phyloP scores from a whole-genome alignment of 1,140 invertebrate species.

The Dinoponera quadriceps region DNA sequence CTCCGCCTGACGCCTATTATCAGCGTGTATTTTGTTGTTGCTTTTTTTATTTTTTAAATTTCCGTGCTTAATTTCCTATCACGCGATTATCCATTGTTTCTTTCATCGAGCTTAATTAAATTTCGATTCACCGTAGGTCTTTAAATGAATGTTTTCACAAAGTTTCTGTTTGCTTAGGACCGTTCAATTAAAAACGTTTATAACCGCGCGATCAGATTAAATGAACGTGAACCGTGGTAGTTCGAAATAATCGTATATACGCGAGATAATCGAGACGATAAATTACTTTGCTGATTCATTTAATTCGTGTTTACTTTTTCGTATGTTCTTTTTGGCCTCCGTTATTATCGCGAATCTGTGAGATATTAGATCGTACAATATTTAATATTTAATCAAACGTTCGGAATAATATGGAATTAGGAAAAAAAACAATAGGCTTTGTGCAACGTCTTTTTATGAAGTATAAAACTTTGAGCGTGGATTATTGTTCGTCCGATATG shows the following conservation, averaged over 20 bases:
- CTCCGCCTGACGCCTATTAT: slow-evolving; percentile 16
- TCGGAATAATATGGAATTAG: not conserved
- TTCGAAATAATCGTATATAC: slow-evolving; percentile 24
- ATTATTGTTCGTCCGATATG: not conserved
- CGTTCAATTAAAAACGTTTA: slow-evolving; percentile 56
- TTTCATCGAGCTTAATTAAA: slow-evolving; percentile 57
- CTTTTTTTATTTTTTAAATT: slow-evolving; percentile 36
- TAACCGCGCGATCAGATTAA: slow-evolving; percentile 27
- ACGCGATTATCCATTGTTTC: slow-evolving; percentile 15
- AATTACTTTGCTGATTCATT: not conserved
- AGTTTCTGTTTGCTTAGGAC: slow-evolving; percentile 34
- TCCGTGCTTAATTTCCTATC: slow-evolving; percentile 45
- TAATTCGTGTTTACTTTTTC: not conserved
- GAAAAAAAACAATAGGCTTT: slow-evolving; percentile 13
- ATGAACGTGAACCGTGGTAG: slow-evolving; percentile 1
- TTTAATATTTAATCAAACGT: not conserved
- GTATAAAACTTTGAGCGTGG: slow-evolving; percentile 14
- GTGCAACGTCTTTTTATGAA: slow-evolving; percentile 11
- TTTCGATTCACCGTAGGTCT: slow-evolving; percentile 48
- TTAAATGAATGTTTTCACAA: slow-evolving; percentile 49
- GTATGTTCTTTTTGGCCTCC: not conserved
- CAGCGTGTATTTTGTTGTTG: not conserved
- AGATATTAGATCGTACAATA: not conserved
- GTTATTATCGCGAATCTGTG: not conserved
- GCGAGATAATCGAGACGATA: slow-evolving; percentile 17